These are phyloP conservation scores for Ispidina lecontei DNA, from an alignment of 2,797 vertebrate species.

Conservation along the genomic window DNA sequence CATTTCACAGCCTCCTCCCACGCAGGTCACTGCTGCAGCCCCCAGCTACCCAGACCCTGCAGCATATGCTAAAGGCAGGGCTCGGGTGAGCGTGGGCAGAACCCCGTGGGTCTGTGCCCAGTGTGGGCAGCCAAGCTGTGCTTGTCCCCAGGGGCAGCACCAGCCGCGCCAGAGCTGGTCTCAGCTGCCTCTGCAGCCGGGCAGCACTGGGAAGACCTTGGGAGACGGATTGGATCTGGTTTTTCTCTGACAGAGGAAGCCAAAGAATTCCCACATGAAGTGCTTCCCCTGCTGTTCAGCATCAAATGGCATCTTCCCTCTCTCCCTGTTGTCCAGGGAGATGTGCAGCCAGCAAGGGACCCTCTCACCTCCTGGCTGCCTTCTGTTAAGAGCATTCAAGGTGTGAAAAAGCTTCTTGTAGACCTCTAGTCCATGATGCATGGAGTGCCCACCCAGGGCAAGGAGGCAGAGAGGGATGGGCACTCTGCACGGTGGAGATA, in stretches of 20 bases:
- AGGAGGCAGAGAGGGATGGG: background rate
- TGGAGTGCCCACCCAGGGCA: background rate
- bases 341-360: background rate
- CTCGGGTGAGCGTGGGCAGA: background rate
- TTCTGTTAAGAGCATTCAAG: background rate
- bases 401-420: background rate
- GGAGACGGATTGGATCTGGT: slow-evolving; percentile 38
- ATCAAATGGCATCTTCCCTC: background rate
- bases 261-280: slow-evolving; percentile 60
- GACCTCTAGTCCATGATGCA: background rate
- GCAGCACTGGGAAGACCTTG: slow-evolving; percentile 36
- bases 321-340: background rate
- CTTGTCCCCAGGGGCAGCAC: background rate
- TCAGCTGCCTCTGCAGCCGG: slow-evolving; percentile 9
- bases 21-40: background rate
- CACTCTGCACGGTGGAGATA: background rate
- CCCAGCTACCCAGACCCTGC: background rate
- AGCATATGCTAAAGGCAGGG: background rate
- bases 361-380: background rate
- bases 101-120: fast-evolving
- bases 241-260: slow-evolving; percentile 44
- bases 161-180: background rate
- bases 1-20: background rate
- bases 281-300: background rate
- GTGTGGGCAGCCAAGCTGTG: background rate